Evolutionary conservation across 2,113 vertebrate species (phyloP).

Genomic region (Eulacestoma nigropectus): DNA sequence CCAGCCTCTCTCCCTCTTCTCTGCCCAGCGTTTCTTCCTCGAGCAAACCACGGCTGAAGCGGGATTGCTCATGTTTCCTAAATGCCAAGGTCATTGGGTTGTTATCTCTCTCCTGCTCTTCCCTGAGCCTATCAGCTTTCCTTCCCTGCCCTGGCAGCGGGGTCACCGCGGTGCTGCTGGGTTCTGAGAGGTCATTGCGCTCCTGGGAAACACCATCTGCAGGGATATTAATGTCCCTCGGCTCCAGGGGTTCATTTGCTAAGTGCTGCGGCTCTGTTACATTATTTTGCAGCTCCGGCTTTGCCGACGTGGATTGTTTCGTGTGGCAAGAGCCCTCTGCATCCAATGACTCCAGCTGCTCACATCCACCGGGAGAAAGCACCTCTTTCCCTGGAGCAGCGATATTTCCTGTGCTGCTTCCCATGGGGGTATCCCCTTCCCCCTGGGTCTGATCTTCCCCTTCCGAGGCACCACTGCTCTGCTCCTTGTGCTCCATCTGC

Average conservation of each 20-base stretch:
- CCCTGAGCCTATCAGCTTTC: not conserved
- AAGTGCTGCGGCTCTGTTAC: not conserved
- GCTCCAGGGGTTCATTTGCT: not conserved
- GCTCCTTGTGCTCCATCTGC: not conserved
- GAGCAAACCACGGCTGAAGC: not conserved
- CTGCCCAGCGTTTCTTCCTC: not conserved
- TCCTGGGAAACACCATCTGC: conserved; percentile 40
- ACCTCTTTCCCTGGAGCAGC: not conserved
- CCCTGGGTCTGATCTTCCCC: not conserved
- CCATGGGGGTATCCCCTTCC: not conserved
- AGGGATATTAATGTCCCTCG: not conserved
- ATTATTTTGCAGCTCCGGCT: not conserved
- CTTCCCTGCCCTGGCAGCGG: not conserved
- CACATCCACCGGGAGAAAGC: not conserved
- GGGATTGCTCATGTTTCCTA: conserved; percentile 30
- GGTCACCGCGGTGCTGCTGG: not conserved
- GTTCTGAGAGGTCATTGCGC: not conserved
- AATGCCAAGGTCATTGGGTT: conserved; percentile 61
- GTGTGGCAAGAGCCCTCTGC: not conserved
- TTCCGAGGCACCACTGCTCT: not conserved
- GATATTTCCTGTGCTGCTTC: not conserved
- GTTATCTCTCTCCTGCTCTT: conserved; percentile 31
- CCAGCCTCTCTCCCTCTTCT: not conserved
- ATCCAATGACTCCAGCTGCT: not conserved
- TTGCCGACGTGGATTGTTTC: not conserved